Evolutionary conservation across 2,113 vertebrate genomes (phyloP).

Genomic region (Ifrita kowaldi): DNA sequence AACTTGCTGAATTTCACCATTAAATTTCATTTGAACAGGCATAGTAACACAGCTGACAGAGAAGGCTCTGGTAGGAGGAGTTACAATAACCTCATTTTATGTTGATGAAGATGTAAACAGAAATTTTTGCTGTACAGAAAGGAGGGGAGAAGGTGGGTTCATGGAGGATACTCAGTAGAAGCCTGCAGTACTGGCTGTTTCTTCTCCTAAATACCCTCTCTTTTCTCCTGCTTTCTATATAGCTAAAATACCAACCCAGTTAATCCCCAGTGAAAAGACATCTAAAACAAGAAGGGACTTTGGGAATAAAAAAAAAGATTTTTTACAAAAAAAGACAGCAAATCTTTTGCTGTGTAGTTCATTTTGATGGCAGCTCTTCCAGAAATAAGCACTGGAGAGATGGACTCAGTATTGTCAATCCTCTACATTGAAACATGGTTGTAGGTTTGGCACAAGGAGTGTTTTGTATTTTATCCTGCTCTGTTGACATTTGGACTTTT

Average conservation of each 20-base stretch:
- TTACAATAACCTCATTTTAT: background rate
- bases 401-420: background rate
- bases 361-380: accelerated
- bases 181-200: background rate
- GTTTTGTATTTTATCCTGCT: background rate
- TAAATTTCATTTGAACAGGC: background rate
- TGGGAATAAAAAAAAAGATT: background rate
- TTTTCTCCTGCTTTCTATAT: background rate
- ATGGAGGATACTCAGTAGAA: background rate
- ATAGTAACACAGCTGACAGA: background rate
- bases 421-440: background rate
- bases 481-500: background rate
- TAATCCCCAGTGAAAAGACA: background rate
- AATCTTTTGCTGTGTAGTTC: background rate
- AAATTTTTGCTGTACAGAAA: background rate
- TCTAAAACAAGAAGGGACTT: background rate
- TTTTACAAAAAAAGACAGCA: background rate
- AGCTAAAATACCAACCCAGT: background rate
- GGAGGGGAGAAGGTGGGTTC: background rate
- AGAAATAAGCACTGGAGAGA: background rate
- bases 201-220: background rate
- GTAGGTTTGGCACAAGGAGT: background rate
- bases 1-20: background rate
- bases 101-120: background rate
- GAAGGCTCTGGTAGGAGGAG: background rate